Conservation (phyloP, 2,113 vertebrate genomes). For the Grammomys dolichurus region DNA sequence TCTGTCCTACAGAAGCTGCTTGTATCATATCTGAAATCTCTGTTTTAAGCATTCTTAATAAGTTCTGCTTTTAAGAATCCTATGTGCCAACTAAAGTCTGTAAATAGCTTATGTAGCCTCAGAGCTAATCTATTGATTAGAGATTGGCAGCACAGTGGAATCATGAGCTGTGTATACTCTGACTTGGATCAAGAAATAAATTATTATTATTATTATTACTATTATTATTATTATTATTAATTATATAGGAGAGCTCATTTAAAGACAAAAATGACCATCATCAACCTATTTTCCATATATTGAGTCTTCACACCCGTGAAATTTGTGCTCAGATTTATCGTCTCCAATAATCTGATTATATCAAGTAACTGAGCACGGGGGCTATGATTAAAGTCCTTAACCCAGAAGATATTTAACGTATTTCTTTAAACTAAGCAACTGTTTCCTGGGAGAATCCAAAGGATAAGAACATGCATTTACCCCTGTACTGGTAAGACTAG, state of each 20-base stretch:
- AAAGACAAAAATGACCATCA: conserved; percentile 27
- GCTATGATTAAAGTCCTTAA: neutral
- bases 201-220: too few relatives aligned
- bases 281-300: neutral
- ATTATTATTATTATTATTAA: too few relatives aligned
- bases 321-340: neutral
- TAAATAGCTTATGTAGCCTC: neutral
- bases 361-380: neutral
- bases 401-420: neutral
- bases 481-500: conserved; percentile 22
- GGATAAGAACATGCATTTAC: neutral
- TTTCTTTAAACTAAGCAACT: neutral
- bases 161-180: neutral
- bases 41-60: neutral
- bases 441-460: conserved; percentile 37
- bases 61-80: conserved; percentile 8
- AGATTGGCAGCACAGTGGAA: neutral
- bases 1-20: neutral
- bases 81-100: neutral
- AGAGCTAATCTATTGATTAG: neutral
- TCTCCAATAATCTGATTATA: neutral
- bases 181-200: neutral
- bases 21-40: conserved; percentile 3
- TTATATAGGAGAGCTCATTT: neutral
- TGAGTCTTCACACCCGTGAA: neutral